phyloP scores from a whole-genome alignment of 64 coral and sea anemone genomes.

The Montipora capricornis region DNA sequence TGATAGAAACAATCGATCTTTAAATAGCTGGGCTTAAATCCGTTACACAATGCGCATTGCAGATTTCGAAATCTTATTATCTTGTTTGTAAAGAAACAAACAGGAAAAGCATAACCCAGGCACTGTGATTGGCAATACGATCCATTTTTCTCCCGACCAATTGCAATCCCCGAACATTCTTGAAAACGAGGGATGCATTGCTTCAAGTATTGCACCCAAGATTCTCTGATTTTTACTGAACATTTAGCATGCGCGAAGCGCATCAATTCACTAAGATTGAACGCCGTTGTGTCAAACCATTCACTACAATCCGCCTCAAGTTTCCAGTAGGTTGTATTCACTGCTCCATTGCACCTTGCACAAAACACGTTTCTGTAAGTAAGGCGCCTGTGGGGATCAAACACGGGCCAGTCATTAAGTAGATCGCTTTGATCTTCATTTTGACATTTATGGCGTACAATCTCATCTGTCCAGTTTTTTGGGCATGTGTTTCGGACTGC shows the following conservation, averaged over 20 bases:
- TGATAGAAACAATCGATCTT: background rate
- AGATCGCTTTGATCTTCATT: background rate
- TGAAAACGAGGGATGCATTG: background rate
- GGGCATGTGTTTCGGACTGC: slow-evolving; percentile 12
- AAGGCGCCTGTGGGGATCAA: background rate
- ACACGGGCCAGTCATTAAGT: slow-evolving; percentile 3
- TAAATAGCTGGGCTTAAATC: background rate
- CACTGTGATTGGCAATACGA: background rate
- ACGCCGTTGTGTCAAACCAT: background rate
- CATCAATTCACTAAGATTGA: background rate
- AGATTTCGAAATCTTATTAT: slow-evolving; percentile 11
- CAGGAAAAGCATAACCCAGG: background rate
- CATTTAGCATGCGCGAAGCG: background rate
- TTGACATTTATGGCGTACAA: slow-evolving; percentile 5
- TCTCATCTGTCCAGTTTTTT: background rate
- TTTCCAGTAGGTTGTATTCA: background rate
- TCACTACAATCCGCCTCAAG: background rate
- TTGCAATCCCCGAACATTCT: background rate
- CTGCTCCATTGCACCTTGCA: too few relatives aligned
- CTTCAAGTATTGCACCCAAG: background rate
- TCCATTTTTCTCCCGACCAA: background rate
- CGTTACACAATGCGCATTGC: slow-evolving; percentile 24
- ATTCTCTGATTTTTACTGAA: background rate
- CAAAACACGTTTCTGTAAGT: slow-evolving; percentile 49
- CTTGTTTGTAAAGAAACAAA: background rate